phyloP scores from a whole-genome alignment of 2,113 vertebrate genomes.

The Periophthalmodon schlosseri region DNA sequence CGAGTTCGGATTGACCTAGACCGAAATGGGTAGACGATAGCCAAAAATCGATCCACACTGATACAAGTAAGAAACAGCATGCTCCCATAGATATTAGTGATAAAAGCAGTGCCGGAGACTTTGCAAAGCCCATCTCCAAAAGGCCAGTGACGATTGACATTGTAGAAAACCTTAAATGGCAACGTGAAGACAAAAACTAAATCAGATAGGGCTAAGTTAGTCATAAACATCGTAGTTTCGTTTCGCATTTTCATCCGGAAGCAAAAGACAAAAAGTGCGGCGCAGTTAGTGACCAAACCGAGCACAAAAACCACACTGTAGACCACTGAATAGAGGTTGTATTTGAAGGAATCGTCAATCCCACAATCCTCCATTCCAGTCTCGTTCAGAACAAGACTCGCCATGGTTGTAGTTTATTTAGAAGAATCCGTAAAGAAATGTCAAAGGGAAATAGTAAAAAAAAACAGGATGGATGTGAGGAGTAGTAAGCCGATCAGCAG shows the following conservation, averaged over 20 bases:
- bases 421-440: slow-evolving; percentile 1
- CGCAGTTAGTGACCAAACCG: slow-evolving; percentile 94
- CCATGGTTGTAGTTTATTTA: slow-evolving; percentile 56
- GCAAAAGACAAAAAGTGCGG: slow-evolving; percentile 95
- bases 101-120: slow-evolving; percentile 94
- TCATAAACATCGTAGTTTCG: slow-evolving; percentile 97
- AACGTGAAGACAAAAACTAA: slow-evolving; percentile 94
- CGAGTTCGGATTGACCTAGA: slow-evolving; percentile 90
- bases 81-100: slow-evolving; percentile 98
- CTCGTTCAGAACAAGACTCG: slow-evolving; percentile 78
- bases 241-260: slow-evolving; percentile 93
- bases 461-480: slow-evolving; percentile 12
- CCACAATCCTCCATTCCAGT: slow-evolving; percentile 87
- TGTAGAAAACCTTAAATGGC: slow-evolving; percentile 98
- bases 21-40: slow-evolving; percentile 93
- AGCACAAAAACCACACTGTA: slow-evolving; percentile 96
- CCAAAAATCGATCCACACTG: slow-evolving; percentile 94
- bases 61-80: slow-evolving; percentile 99
- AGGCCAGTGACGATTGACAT: slow-evolving; percentile 94
- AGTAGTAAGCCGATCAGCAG: slow-evolving; percentile 47
- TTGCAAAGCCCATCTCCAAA: slow-evolving; percentile 96
- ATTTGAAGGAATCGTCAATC: slow-evolving; percentile 97
- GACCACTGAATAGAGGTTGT: slow-evolving; percentile 93
- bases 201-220: slow-evolving; percentile 92
- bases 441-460: slow-evolving; percentile 17